Conservation (phyloP, 2,797 vertebrate genomes). For the Platalea minor region DNA sequence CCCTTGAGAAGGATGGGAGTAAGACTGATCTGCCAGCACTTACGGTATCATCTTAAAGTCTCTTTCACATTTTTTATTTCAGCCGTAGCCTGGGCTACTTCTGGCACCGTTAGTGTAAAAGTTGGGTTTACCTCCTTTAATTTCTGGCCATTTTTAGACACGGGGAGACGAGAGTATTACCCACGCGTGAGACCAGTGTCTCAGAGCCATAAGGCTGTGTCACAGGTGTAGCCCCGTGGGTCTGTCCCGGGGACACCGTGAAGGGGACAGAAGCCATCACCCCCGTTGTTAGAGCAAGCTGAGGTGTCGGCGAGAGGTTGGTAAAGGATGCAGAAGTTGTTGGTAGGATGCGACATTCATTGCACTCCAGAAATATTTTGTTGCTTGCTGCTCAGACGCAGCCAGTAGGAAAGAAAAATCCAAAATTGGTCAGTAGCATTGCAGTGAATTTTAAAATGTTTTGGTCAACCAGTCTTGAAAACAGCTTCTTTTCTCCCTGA, state of each 20-base stretch:
- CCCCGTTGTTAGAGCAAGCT: fast-evolving
- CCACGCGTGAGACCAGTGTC: fast-evolving
- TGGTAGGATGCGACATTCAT: fast-evolving
- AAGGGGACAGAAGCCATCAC: background rate
- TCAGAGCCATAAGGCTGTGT: background rate
- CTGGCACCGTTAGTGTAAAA: background rate
- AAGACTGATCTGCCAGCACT: background rate
- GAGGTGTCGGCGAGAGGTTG: background rate
- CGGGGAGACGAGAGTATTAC: background rate
- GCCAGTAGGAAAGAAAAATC: background rate
- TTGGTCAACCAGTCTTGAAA: background rate
- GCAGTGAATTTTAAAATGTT: background rate
- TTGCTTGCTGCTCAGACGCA: background rate
- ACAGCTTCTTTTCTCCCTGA: background rate
- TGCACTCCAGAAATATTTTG: background rate
- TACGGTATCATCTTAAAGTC: background rate
- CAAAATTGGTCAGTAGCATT: background rate
- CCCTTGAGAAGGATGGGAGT: background rate
- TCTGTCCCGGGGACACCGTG: fast-evolving
- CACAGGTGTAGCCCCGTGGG: background rate
- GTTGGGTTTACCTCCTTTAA: background rate
- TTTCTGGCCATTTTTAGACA: background rate
- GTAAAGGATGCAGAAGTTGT: background rate
- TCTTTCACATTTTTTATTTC: background rate
- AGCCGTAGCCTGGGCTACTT: background rate